These are phyloP conservation scores for Cerastoderma edule DNA, from an alignment of 2,888 invertebrate genomes.

Conservation along the genomic window DNA sequence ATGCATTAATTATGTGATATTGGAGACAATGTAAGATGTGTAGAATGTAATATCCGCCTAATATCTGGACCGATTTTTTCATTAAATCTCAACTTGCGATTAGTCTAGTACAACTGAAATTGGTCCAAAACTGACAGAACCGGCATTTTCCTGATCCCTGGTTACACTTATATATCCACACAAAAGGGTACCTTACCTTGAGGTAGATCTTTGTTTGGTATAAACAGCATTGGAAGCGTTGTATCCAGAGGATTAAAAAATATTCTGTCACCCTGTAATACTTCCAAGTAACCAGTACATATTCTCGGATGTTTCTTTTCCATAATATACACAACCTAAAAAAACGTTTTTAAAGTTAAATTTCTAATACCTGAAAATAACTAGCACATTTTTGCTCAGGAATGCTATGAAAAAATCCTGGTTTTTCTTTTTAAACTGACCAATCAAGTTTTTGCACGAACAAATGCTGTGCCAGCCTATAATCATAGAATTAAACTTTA, in stretches of 20 bases:
- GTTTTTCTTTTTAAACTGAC: too few species aligned
- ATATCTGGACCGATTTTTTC: too few species aligned
- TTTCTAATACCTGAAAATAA: too few species aligned
- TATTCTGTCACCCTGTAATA: not conserved
- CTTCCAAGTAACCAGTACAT: conserved; percentile 13
- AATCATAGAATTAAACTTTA: too few species aligned
- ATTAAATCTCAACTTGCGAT: not conserved
- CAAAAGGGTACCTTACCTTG: not conserved
- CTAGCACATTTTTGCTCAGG: too few species aligned
- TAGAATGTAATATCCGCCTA: too few species aligned
- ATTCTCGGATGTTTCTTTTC: conserved; percentile 7
- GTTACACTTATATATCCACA: not conserved
- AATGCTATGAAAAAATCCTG: too few species aligned
- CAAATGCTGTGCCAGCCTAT: too few species aligned
- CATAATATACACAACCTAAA: conserved; percentile 1
- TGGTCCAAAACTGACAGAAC: not conserved
- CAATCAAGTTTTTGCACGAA: too few species aligned
- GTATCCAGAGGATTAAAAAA: not conserved
- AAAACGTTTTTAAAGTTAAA: too few species aligned
- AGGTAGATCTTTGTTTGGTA: not conserved
- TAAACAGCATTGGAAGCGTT: not conserved
- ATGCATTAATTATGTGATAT: too few species aligned
- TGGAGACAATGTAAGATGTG: too few species aligned
- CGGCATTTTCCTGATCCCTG: not conserved
- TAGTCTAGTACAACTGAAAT: not conserved